These are phyloP conservation scores for Aurelia coerulea DNA, from an alignment of 30 jellyfish, hydroid and myxozoan species.

Conservation along the genomic window DNA sequence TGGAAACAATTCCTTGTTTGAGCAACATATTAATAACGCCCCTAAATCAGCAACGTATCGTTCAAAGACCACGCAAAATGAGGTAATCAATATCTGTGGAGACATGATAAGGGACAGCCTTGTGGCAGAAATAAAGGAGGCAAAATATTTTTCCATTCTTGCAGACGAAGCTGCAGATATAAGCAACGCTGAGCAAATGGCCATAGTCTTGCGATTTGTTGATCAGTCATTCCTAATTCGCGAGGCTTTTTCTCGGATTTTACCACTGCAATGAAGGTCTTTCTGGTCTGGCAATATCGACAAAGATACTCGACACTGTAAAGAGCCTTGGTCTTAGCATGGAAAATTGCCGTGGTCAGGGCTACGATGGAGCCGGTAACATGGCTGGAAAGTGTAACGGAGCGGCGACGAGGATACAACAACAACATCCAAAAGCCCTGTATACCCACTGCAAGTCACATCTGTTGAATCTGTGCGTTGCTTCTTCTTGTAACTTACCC, in stretches of 20 bases:
- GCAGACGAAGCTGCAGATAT: conserved; percentile 67
- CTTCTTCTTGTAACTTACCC: conserved; percentile 50
- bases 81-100: conserved; percentile 62
- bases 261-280: conserved; percentile 60
- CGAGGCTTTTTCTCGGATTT: conserved; percentile 73
- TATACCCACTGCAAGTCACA: conserved; percentile 55
- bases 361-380: conserved; percentile 79
- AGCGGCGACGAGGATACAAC: conserved; percentile 33
- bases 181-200: conserved; percentile 54
- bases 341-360: not conserved
- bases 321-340: conserved; percentile 39
- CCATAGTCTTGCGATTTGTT: conserved; percentile 45
- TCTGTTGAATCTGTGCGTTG: conserved; percentile 55
- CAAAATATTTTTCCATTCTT: conserved; percentile 42
- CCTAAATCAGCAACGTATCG: no score
- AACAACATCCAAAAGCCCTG: conserved; percentile 33
- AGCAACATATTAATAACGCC: no score
- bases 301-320: conserved; percentile 17
- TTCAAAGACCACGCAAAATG: not conserved
- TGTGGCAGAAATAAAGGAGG: conserved; percentile 19
- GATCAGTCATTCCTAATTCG: conserved; percentile 28
- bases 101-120: conserved; percentile 11
- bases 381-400: conserved; percentile 67
- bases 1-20: no score
- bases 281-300: conserved; percentile 55